These are phyloP conservation scores for Chrysolina oricalcia DNA, from an alignment of 2,888 invertebrate species.

Conservation along the genomic window DNA sequence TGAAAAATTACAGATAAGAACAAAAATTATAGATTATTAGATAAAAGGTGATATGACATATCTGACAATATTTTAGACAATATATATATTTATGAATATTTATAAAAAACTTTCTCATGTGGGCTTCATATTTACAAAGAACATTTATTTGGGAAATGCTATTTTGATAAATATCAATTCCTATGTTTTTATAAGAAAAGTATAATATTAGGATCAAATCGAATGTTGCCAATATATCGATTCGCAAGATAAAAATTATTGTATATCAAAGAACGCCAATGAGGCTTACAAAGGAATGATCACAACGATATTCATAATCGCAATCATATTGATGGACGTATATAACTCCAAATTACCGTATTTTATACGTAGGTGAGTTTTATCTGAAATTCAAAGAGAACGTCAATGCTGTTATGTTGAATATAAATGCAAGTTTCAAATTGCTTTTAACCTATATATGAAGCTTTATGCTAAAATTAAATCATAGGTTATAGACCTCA, in stretches of 20 bases:
- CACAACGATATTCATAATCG: background rate
- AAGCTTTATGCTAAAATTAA: conserved; percentile 3
- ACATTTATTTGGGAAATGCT: conserved; percentile 52
- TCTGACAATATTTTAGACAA: conserved; percentile 67
- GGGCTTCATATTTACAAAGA: conserved; percentile 58
- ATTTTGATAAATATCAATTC: conserved; percentile 57
- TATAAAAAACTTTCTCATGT: conserved; percentile 61
- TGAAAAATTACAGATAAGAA: conserved; percentile 53
- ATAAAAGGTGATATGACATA: conserved; percentile 64
- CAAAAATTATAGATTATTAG: conserved; percentile 52
- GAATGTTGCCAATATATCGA: conserved; percentile 43
- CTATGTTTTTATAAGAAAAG: conserved; percentile 37
- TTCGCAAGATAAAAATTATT: conserved; percentile 37
- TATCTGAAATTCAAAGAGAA: background rate
- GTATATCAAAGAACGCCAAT: conserved; percentile 12
- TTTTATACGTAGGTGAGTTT: background rate
- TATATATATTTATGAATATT: conserved; percentile 61
- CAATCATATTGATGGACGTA: conserved; percentile 17
- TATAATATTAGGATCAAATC: conserved; percentile 40
- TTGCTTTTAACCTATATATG: background rate
- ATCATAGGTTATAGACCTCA: background rate
- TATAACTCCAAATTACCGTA: background rate
- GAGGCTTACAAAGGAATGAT: background rate
- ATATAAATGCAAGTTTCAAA: background rate
- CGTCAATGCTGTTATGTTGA: too few species aligned